Percentiles rank a stretch among this genome's conserved stretches.
phyloP scores from a whole-genome alignment of 2,797 vertebrate genomes.

The Pangasius larnaudii region DNA sequence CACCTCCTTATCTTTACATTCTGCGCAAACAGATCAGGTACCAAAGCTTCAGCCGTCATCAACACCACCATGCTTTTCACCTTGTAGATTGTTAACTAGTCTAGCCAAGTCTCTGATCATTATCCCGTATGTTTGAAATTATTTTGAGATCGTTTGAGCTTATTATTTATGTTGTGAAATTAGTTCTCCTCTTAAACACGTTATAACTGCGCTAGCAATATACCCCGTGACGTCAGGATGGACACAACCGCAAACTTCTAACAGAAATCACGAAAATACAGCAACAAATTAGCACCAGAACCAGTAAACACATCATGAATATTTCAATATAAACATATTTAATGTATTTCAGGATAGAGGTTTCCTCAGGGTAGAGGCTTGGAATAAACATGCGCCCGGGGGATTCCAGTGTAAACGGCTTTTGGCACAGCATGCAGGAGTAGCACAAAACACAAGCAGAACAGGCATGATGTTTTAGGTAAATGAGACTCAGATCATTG shows the following conservation, averaged over 20 bases:
- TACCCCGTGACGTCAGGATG: not conserved
- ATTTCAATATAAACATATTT: not conserved
- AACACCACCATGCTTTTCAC: not conserved
- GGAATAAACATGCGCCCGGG: not conserved
- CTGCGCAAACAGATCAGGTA: not conserved
- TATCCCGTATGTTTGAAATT: no score
- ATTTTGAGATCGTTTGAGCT: not conserved
- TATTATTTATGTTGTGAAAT: not conserved
- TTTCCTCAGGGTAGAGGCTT: not conserved
- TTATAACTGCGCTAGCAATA: not conserved
- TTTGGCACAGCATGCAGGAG: not conserved
- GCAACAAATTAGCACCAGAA: not conserved
- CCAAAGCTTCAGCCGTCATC: not conserved
- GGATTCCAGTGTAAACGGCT: slow-evolving; percentile 4
- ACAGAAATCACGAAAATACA: not conserved
- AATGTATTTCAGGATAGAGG: not conserved
- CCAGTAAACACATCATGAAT: not conserved
- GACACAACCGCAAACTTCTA: not conserved
- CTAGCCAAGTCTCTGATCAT: not conserved
- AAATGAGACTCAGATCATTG: slow-evolving; percentile 23
- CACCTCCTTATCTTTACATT: not conserved
- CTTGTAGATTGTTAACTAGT: not conserved
- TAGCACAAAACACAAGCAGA: slow-evolving; percentile 10
- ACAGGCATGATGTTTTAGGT: slow-evolving; percentile 27
- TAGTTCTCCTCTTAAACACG: not conserved